Conservation (phyloP, 2,797 vertebrate species). For the Hemitrygon akajei region DNA sequence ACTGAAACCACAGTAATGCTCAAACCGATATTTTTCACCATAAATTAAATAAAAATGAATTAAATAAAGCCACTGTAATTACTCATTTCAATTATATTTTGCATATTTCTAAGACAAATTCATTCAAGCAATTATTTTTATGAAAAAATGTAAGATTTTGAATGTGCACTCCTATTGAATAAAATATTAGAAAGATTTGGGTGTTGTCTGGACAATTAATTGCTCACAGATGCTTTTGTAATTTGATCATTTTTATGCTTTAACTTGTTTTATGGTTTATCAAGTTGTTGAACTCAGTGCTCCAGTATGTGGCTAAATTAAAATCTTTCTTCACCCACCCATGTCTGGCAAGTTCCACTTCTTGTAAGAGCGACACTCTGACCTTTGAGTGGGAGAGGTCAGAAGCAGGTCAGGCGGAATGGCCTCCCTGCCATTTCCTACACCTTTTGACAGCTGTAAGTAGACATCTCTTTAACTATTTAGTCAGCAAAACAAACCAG, state of each 20-base stretch:
- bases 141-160: background rate
- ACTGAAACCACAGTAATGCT: background rate
- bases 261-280: background rate
- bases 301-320: conserved; percentile 30
- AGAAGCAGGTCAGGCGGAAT: conserved; percentile 68
- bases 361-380: conserved; percentile 65
- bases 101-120: background rate
- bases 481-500: conserved; percentile 55
- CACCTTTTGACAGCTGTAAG: conserved; percentile 74
- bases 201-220: background rate
- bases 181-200: background rate
- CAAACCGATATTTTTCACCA: background rate
- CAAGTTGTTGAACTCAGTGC: background rate
- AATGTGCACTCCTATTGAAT: background rate
- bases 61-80: conserved; percentile 2
- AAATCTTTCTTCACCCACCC: conserved; percentile 33
- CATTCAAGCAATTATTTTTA: background rate
- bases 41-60: background rate
- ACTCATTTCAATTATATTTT: background rate
- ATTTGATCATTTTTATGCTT: background rate
- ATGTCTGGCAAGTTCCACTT: conserved; percentile 60
- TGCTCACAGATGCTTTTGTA: background rate
- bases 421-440: conserved; percentile 63
- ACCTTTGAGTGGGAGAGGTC: conserved; percentile 66
- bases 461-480: conserved; percentile 69